A percentile compares a stretch with the other conserved stretches of the same genome.
These are phyloP conservation scores for Megalopta genalis DNA, from an alignment of 1,140 invertebrate genomes.

Conservation along the genomic window DNA sequence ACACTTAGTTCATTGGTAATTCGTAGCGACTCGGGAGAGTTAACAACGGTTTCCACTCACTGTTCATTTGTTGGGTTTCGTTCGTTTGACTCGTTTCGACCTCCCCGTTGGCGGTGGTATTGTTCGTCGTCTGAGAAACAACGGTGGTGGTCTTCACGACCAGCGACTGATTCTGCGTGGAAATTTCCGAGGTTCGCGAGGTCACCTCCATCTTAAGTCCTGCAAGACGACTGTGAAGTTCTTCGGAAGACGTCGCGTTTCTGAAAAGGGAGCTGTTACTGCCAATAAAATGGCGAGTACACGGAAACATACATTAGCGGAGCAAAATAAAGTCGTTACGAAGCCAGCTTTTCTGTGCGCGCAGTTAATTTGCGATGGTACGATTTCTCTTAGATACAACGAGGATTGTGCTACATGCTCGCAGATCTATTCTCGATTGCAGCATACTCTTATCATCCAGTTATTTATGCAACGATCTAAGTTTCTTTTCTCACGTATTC, in stretches of 20 bases:
- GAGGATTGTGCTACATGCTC: background rate
- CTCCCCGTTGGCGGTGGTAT: constrained; percentile 77
- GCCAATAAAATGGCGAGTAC: constrained; percentile 69
- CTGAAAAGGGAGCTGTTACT: constrained; percentile 80
- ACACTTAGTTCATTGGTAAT: constrained; percentile 1
- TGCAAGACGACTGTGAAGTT: constrained; percentile 76
- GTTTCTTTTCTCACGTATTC: no score
- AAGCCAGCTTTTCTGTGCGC: constrained; percentile 26
- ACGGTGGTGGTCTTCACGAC: constrained; percentile 78
- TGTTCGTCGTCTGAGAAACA: constrained; percentile 76
- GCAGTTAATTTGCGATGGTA: background rate
- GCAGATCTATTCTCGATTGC: background rate
- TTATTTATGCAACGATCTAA: no score
- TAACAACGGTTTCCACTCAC: constrained; percentile 67
- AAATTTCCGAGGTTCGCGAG: constrained; percentile 77
- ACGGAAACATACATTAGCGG: constrained; percentile 38
- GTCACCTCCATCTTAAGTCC: constrained; percentile 80
- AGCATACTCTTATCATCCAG: no score
- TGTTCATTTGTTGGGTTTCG: constrained; percentile 76
- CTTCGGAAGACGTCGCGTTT: constrained; percentile 77
- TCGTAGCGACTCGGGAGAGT: constrained; percentile 7
- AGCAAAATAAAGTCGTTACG: constrained; percentile 46
- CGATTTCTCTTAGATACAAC: background rate
- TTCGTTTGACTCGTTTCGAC: constrained; percentile 74
- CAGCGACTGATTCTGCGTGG: constrained; percentile 77